Base-by-base conservation (phyloP, 2,888 invertebrate species). In the Drosophila eohydei region DNA sequence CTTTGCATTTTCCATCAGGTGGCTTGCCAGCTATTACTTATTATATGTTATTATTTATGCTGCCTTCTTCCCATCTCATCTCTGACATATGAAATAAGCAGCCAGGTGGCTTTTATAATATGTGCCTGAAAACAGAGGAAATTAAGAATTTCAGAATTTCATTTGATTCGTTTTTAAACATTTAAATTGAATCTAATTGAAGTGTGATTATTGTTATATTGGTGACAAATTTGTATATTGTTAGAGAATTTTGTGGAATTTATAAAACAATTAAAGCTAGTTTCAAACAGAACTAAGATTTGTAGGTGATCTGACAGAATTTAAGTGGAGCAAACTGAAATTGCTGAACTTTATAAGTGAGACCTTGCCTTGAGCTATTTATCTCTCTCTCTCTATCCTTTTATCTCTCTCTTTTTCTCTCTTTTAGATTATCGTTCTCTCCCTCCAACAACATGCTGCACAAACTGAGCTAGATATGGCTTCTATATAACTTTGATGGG, bases 1-100 rank as follows among this genome's bases (percentile, higher is more conserved):
- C 59, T 79, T 72, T 81, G 76, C 73, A 81, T 84, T 82, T 81
- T 81, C 73, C 70, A 81, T 82, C 65, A 68, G 58, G 40, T 34
- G 9, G 36, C 61, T 41, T 36, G 55, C 36, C 56, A 46, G 55
- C 43, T 60, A 55, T 66, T 66, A 60, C 48, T 57, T 65, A 43
- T 56, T 65, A 50, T 71, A 52, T 36, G 54, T 58, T 65, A 43
- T 56, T 65, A 44, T 71, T 71, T 36, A 58, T 58, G 28, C 41
- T 52, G 26, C n/a, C 46, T 14, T 32, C 52, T 7, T 16, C n/a
- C 38, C 48, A 21, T 26, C 36, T 26, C 36, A 30, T 4, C 32
- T 38, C 16, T 9, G n/a, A 3, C 14, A 28, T n/a, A 36, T 46
- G 26, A 26, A 52, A 14, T 26, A 34, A 26, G 38, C 26, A n/a